These are phyloP conservation scores for Cydia fagiglandana DNA, from an alignment of 1,140 invertebrate genomes.

Conservation along the genomic window DNA sequence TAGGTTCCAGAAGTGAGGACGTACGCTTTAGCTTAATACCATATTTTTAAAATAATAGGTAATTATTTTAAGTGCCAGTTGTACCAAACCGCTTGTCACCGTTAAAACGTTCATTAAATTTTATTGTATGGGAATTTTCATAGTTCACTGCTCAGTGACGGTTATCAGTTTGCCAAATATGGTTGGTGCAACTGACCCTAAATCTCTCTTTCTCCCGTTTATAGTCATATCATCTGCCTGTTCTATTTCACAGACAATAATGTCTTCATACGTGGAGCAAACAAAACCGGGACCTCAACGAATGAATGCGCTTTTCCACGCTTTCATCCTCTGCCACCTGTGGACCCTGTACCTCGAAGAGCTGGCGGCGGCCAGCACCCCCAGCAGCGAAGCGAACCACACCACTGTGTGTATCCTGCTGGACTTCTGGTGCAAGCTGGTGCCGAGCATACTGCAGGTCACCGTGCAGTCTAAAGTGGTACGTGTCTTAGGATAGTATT, in stretches of 20 bases:
- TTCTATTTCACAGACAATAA: slow-evolving; percentile 81
- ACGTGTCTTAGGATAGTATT: slow-evolving; percentile 72
- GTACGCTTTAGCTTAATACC: too few species aligned
- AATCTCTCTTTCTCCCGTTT: too few species aligned
- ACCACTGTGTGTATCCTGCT: slow-evolving; percentile 91
- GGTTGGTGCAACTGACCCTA: too few species aligned
- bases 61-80: too few species aligned
- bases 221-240: not conserved
- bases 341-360: slow-evolving; percentile 99
- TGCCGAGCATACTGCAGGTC: slow-evolving; percentile 95
- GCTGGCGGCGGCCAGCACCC: slow-evolving; percentile 84
- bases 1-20: too few species aligned
- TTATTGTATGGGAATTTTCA: too few species aligned
- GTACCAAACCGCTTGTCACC: too few species aligned
- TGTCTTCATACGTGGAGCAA: slow-evolving; percentile 98
- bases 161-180: too few species aligned
- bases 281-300: slow-evolving; percentile 93
- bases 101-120: too few species aligned
- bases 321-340: slow-evolving; percentile 92
- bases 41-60: too few species aligned
- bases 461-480: slow-evolving; percentile 96
- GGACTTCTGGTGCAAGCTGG: slow-evolving; percentile 99
- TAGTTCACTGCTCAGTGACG: too few species aligned
- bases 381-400: slow-evolving; percentile 85
- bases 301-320: slow-evolving; percentile 94